Conservation (phyloP, 2,113 vertebrate genomes). For the Pampusana beccarii region DNA sequence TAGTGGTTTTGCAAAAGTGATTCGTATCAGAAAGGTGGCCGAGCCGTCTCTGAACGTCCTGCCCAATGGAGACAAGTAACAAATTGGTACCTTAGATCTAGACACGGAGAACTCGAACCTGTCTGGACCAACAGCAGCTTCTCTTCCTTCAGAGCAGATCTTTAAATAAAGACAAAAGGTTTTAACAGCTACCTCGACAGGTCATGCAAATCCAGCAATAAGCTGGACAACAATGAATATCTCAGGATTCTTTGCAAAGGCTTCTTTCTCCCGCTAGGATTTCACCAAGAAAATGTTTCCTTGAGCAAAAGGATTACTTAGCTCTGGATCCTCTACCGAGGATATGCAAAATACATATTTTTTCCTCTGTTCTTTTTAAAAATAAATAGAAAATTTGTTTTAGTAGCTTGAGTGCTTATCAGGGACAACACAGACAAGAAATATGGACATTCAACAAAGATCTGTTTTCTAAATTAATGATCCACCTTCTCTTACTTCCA, state of each 20-base stretch:
- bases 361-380: background rate
- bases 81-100: constrained; percentile 87
- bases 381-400: fast-evolving
- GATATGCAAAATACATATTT: fast-evolving
- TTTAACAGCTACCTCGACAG: background rate
- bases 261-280: background rate
- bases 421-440: background rate
- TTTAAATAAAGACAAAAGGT: background rate
- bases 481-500: background rate
- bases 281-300: background rate
- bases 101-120: constrained; percentile 94
- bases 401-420: background rate
- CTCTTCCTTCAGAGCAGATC: constrained; percentile 84
- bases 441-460: fast-evolving
- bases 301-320: background rate
- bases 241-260: background rate
- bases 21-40: fast-evolving
- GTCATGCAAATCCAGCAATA: background rate
- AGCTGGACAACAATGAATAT: background rate
- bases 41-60: background rate
- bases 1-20: fast-evolving
- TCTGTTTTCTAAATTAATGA: fast-evolving
- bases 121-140: constrained; percentile 89
- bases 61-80: background rate
- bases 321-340: background rate